Base-by-base conservation (phyloP, 2,113 vertebrate species). In the Bos javanicus region DNA sequence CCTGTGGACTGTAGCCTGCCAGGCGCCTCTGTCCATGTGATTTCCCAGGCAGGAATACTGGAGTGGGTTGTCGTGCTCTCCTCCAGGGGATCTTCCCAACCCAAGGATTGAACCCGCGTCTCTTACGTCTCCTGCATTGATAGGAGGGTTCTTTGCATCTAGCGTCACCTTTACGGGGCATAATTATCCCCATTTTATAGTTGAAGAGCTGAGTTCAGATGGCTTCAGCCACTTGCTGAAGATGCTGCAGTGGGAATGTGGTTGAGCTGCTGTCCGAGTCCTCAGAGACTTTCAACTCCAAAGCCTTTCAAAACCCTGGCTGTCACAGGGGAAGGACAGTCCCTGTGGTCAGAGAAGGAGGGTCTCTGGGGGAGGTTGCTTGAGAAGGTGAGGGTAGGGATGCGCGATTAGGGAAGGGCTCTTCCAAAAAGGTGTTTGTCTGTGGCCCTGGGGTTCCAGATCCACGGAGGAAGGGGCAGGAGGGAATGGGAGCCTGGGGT, bases 391-490 rank as follows among this genome's bases (percentile, higher is more conserved):
- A 46, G 84, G 1, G 15, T 8, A n/a, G 39, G 52, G 48, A 10
- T 7, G 1, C 21, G 1, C 0, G 7, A 10, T n/a, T 30, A 28
- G n/a, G 84, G 62, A 39, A 60, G 12, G 26, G 1, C 26, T 30
- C 60, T 33, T 54, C 52, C 33, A 1, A 19, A 60, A 8, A 3
- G 39, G 28, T 39, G 59, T 54, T 21, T 14, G 8, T 43, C 33
- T 30, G 80, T 28, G 50, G 56, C 54, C 39, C 46, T 46, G 50
- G 91, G 26, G 46, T 36, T 59, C 46, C 2, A 4, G 50, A 14
- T 64, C 46, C 19, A 0, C 1, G 17, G 19, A n/a, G 15, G 7
- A 1, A 14, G 56, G 80, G 46, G 10, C 0, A 13, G 30, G 48
- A 26, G 60, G 46, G 39, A 5, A 9, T 0, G 15, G 39, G 3